phyloP scores from a whole-genome alignment of 1,140 invertebrate genomes.

The Copidosoma floridanum region DNA sequence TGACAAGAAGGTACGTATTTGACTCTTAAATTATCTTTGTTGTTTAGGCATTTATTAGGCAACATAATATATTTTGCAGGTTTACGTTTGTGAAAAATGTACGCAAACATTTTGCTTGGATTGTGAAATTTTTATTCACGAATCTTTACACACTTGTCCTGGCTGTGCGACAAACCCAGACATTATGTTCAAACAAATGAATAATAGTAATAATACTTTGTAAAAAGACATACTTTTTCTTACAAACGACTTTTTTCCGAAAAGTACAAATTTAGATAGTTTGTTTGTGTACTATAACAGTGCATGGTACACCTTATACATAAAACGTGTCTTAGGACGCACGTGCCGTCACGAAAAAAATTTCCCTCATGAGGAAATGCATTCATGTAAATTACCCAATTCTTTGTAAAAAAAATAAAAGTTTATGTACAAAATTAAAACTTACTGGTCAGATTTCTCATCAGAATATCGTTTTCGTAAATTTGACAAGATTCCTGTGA shows the following conservation, averaged over 20 bases:
- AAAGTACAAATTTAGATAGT: slow-evolving; percentile 10
- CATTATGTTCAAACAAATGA: slow-evolving; percentile 51
- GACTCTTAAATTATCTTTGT: neutral
- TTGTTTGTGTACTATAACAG: neutral
- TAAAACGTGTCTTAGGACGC: too few relatives aligned
- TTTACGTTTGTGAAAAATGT: slow-evolving; percentile 81
- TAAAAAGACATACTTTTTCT: too few relatives aligned
- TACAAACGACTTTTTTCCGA: slow-evolving; percentile 11
- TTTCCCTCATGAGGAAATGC: too few relatives aligned
- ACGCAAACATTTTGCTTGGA: slow-evolving; percentile 83
- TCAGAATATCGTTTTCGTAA: too few relatives aligned
- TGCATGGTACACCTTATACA: too few relatives aligned
- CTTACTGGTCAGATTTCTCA: too few relatives aligned
- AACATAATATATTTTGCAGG: slow-evolving; percentile 60
- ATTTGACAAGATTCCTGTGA: too few relatives aligned
- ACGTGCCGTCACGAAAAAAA: too few relatives aligned
- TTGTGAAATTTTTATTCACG: slow-evolving; percentile 93
- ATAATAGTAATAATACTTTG: slow-evolving; percentile 20
- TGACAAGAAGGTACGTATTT: slow-evolving; percentile 68
- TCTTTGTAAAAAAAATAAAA: too few relatives aligned
- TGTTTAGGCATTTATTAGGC: too few relatives aligned
- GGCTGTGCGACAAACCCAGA: slow-evolving; percentile 75
- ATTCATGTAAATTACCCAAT: too few relatives aligned
- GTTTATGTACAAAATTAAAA: too few relatives aligned
- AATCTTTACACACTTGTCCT: slow-evolving; percentile 90